Evolutionary conservation across 2,113 vertebrate genomes (phyloP).

Genomic region (Syrmaticus mikado): DNA sequence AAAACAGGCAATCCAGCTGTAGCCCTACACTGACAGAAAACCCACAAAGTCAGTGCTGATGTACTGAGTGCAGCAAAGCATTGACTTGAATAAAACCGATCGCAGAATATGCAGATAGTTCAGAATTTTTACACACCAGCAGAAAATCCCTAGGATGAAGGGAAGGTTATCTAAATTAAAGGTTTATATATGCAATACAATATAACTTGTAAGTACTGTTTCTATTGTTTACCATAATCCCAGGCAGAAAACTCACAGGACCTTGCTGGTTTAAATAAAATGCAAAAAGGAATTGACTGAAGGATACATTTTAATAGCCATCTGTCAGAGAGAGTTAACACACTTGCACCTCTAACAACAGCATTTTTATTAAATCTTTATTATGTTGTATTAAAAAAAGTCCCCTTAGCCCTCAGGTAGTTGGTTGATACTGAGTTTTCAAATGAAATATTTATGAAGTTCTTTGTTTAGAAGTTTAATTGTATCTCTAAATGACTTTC

Average conservation of each 20-base stretch:
- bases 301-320: conserved; percentile 53
- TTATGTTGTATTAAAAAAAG: conserved; percentile 62
- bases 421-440: conserved; percentile 59
- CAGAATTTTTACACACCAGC: background rate
- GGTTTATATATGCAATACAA: background rate
- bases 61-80: background rate
- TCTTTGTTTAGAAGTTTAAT: conserved; percentile 72
- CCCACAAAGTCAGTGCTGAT: background rate
- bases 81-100: background rate
- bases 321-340: conserved; percentile 62
- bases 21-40: background rate
- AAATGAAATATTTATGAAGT: conserved; percentile 74
- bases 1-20: background rate
- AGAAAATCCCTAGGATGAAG: conserved; percentile 22
- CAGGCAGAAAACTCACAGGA: conserved; percentile 19
- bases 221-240: conserved; percentile 50
- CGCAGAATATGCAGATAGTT: background rate
- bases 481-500: conserved; percentile 75
- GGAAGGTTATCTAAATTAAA: conserved; percentile 14
- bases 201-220: conserved; percentile 32
- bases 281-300: conserved; percentile 34
- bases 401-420: conserved; percentile 63
- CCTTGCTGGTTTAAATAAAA: conserved; percentile 63
- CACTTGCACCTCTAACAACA: conserved; percentile 62
- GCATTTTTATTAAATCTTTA: conserved; percentile 67